Percentiles rank a stretch among this genome's conserved stretches.
These are phyloP conservation scores for Tetheella fluctuosa DNA, from an alignment of 2,888 invertebrate genomes.

Conservation along the genomic window DNA sequence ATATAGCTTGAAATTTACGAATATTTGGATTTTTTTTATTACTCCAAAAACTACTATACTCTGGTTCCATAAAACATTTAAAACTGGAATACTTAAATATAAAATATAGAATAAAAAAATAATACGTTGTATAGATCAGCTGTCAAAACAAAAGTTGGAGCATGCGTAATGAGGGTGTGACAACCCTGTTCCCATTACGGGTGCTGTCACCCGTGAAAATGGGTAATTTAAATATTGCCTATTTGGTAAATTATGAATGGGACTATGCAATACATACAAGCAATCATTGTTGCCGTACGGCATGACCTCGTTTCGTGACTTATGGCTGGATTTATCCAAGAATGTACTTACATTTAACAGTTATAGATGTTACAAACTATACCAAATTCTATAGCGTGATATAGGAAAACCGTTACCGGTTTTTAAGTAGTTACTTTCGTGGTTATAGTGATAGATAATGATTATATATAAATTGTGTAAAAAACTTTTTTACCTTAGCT, in stretches of 20 bases:
- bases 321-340: not conserved
- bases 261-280: constrained; percentile 57
- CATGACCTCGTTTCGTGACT: constrained; percentile 26
- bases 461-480: not conserved
- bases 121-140: too few species aligned
- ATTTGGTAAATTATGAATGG: constrained; percentile 50
- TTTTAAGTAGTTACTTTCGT: not conserved
- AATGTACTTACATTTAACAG: not conserved
- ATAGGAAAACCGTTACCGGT: constrained; percentile 24
- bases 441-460: not conserved
- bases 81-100: too few species aligned
- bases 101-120: too few species aligned
- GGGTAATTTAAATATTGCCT: constrained; percentile 45
- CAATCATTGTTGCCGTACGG: constrained; percentile 26
- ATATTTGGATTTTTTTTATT: too few species aligned
- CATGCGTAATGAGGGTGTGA: constrained; percentile 38
- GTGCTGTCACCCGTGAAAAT: constrained; percentile 47
- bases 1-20: too few species aligned
- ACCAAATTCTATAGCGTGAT: constrained; percentile 22
- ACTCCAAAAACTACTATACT: too few species aligned
- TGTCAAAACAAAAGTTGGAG: constrained; percentile 19
- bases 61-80: too few species aligned
- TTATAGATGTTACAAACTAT: constrained; percentile 10
- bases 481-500: constrained; percentile 71
- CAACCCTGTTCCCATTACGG: constrained; percentile 39